Percentiles rank a stretch among this genome's conserved stretches.
Evolutionary conservation across 2,113 vertebrate genomes (phyloP).

Genomic region (Baryphthengus martii): DNA sequence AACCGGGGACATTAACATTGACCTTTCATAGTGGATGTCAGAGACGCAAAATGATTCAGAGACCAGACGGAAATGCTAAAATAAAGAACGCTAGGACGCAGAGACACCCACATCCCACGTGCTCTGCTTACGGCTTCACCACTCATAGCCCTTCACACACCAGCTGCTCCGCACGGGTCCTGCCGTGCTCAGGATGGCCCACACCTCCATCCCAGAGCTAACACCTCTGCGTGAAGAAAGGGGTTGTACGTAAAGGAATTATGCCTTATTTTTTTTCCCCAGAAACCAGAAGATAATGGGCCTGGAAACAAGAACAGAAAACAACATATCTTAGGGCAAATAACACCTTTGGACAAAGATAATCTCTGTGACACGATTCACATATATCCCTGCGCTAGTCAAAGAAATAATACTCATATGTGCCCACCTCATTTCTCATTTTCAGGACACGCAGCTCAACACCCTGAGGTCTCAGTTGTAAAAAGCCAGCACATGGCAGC

Average conservation of each 20-base stretch:
- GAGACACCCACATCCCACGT: not conserved
- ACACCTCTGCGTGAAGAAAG: fast-evolving
- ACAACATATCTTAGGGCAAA: not conserved
- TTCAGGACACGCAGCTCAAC: not conserved
- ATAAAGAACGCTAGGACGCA: not conserved
- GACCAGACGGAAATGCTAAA: not conserved
- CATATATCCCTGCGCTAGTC: not conserved
- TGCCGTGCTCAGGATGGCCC: not conserved
- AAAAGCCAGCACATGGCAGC: not conserved
- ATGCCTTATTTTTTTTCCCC: not conserved
- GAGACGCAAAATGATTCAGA: not conserved
- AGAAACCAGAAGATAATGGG: not conserved
- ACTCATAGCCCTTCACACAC: fast-evolving
- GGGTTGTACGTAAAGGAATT: not conserved
- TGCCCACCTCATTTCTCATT: not conserved
- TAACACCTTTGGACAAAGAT: not conserved
- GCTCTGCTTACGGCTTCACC: not conserved
- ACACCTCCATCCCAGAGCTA: not conserved
- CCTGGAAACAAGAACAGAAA: not conserved
- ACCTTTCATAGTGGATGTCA: not conserved
- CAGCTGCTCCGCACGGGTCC: fast-evolving
- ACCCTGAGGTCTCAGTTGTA: not conserved
- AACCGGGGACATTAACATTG: not conserved
- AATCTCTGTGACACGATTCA: not conserved
- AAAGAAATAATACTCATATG: fast-evolving